Conservation (phyloP, 1,140 invertebrate genomes). For the Drosophila micromelanica region DNA sequence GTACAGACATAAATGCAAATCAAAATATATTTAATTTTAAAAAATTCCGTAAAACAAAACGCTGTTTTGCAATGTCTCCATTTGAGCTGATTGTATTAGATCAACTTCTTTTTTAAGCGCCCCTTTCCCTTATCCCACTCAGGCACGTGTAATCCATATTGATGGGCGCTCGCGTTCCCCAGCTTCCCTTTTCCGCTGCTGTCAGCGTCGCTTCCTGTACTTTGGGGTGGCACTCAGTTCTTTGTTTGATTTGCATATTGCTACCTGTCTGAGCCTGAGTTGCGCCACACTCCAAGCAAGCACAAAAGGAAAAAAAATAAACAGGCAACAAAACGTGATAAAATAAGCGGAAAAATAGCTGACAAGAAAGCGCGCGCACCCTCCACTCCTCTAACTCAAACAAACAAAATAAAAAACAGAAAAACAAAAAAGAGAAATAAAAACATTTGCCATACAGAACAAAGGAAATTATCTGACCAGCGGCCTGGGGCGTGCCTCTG, state of each 20-base stretch:
- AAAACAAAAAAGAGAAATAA: slow-evolving; percentile 47
- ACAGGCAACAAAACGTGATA: slow-evolving; percentile 62
- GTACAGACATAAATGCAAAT: slow-evolving; percentile 36
- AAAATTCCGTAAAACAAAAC: slow-evolving; percentile 38
- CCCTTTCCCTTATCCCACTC: neutral
- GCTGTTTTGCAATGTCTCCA: slow-evolving; percentile 31
- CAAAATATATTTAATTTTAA: slow-evolving; percentile 26
- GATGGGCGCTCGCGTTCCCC: slow-evolving; percentile 38
- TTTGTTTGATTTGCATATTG: slow-evolving; percentile 79
- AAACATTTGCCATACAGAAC: slow-evolving; percentile 69
- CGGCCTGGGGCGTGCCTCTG: slow-evolving; percentile 37
- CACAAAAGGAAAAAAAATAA: slow-evolving; percentile 38
- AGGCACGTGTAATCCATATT: slow-evolving; percentile 70
- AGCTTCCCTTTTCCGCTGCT: slow-evolving; percentile 30
- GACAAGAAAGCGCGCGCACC: slow-evolving; percentile 37
- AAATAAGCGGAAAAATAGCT: slow-evolving; percentile 73
- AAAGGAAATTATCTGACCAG: slow-evolving; percentile 80
- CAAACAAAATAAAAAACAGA: slow-evolving; percentile 7
- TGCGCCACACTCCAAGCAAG: slow-evolving; percentile 51
- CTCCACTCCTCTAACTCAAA: neutral
- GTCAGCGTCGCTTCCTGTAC: slow-evolving; percentile 1
- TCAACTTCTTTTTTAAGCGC: slow-evolving; percentile 28
- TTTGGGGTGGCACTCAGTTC: slow-evolving; percentile 23
- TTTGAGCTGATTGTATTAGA: slow-evolving; percentile 61
- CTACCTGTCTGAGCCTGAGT: slow-evolving; percentile 62